A percentile compares a stretch with the other conserved stretches of the same genome.
phyloP scores from a whole-genome alignment of 2,113 vertebrate genomes.

The Macheiramphus alcinus region DNA sequence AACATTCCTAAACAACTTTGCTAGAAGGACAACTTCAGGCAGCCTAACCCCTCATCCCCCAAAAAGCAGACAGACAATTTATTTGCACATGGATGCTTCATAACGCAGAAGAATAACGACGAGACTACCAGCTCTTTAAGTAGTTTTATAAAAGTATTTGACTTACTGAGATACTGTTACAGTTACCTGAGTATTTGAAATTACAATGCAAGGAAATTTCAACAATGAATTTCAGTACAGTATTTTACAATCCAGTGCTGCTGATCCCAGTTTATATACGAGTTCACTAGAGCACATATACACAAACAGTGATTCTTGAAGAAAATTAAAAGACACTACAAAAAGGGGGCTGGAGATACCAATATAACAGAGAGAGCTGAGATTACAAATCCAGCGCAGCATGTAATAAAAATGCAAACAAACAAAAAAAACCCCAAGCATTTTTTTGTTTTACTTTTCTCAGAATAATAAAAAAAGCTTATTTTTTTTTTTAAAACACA shows the following conservation, averaged over 20 bases:
- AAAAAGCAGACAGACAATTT: background rate
- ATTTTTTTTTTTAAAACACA: background rate
- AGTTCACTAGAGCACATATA: constrained; percentile 65
- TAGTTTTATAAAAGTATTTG: constrained; percentile 74
- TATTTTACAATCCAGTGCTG: constrained; percentile 73
- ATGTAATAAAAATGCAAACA: background rate
- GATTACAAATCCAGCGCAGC: background rate
- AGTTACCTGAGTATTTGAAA: constrained; percentile 74
- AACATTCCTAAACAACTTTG: background rate
- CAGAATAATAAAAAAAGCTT: background rate
- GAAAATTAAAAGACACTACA: constrained; percentile 7
- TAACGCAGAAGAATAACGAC: background rate
- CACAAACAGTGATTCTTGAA: constrained; percentile 48
- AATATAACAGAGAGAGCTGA: background rate
- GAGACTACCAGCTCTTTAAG: constrained; percentile 37
- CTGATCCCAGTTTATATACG: constrained; percentile 29
- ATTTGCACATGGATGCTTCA: background rate
- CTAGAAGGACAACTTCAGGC: background rate
- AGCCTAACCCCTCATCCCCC: background rate
- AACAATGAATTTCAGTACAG: constrained; percentile 65
- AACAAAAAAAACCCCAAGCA: background rate
- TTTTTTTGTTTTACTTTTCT: background rate
- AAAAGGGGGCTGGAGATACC: constrained; percentile 71
- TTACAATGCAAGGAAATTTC: constrained; percentile 68
- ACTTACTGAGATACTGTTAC: constrained; percentile 65